These are phyloP conservation scores for Lophotriccus pileatus DNA, from an alignment of 2,797 vertebrate genomes.

Conservation along the genomic window DNA sequence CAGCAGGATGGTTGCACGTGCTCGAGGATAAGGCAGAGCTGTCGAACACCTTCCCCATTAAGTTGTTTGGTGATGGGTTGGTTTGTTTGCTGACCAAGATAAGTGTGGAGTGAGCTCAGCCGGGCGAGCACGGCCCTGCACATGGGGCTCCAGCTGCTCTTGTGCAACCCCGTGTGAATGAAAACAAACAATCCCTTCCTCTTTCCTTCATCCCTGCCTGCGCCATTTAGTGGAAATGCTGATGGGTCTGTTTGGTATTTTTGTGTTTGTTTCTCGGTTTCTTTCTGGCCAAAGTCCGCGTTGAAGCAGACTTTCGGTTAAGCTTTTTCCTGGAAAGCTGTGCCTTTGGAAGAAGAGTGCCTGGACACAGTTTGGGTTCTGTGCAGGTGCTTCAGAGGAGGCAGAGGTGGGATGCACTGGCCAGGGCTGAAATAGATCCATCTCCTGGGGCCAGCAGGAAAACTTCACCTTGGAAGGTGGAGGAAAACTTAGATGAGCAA, in stretches of 20 bases:
- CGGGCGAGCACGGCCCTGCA: background rate
- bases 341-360: rapidly evolving
- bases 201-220: background rate
- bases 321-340: background rate
- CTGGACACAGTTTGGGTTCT: background rate
- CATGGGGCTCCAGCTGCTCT: background rate
- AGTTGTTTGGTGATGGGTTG: background rate
- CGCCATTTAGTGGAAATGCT: background rate
- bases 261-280: background rate
- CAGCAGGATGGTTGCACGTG: background rate
- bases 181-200: background rate
- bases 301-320: rapidly evolving
- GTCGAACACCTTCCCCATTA: background rate
- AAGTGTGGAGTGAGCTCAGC: background rate
- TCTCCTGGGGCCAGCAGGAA: background rate
- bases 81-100: background rate
- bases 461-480: background rate
- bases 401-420: rapidly evolving
- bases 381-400: background rate
- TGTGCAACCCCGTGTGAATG: background rate
- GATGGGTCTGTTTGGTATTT: background rate
- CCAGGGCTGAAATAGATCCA: background rate
- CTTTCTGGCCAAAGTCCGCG: background rate
- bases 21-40: background rate
- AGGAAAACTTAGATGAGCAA: background rate